Evolutionary conservation across 2,888 invertebrate genomes (phyloP), one percentile per base, ranked within the genome.

Genomic region (Drosophila borborema): DNA sequence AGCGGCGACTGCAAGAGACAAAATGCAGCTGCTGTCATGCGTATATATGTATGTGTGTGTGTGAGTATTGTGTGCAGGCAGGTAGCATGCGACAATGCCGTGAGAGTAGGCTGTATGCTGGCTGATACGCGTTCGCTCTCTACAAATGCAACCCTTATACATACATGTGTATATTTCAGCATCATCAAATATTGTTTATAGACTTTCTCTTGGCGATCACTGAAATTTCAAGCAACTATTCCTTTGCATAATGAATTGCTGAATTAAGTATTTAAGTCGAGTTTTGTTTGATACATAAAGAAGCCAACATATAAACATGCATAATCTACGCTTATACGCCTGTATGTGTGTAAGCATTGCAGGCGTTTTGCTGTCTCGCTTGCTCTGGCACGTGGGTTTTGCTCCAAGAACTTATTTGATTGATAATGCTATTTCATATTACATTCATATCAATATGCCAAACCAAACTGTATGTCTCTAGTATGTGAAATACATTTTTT

Each of bases 21-120:
- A 66, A 77, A 4, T 77, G 77, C 77, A 77, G 76, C 80, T 79
- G 77, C 75, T 65, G 9, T 77, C 45, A 38, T 54, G 20, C 64
- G 28, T 51, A 16, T 54, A 9, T 49, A 16, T 56, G n/a, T 23
- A 46, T 40, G 6, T 64, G 7, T 46, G 53, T 61, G n/a, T 55
- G 18, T 23, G 56, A 28, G 28, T 28, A 14, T 1, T 61, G 10
- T 46, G 58, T 41, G 41, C 38, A 69, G 31, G 74, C 79, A 77
- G 69, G 80, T 79, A 79, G 61, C 70, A 79, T 79, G 80, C 75
- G 45, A 23, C 40, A 36, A 55, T 63, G 69, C 59, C 55, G 74
- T 78, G 61, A 55, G 74, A 69, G 70, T 36, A 62, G 31, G 36
- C 28, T 49, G 41, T 20, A 28, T 6, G 28, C 28, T 28, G 28